These are phyloP conservation scores for Poecilia picta DNA, from an alignment of 2,797 vertebrate genomes.

Conservation along the genomic window DNA sequence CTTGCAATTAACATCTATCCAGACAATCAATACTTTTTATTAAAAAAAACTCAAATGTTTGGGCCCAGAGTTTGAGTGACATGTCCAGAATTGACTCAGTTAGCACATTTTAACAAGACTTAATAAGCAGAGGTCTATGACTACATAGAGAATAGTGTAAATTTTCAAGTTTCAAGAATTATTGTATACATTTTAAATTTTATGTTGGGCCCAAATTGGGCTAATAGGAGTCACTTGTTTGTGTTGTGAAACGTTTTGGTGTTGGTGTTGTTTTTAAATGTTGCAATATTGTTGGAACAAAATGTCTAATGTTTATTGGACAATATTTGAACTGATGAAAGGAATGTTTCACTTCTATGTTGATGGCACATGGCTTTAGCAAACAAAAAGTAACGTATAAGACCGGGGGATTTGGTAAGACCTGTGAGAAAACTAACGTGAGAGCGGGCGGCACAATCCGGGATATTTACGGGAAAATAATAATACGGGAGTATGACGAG, in stretches of 20 bases:
- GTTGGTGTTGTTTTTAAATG: not conserved
- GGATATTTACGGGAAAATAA: too few species aligned
- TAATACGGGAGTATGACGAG: too few species aligned
- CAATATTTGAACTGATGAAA: not conserved
- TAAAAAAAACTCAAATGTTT: not conserved
- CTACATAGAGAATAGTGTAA: not conserved
- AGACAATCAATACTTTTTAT: not conserved
- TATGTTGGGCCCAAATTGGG: not conserved
- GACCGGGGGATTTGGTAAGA: too few species aligned
- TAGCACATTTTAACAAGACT: not conserved
- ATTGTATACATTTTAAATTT: not conserved
- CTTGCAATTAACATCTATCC: not conserved
- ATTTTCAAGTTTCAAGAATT: not conserved
- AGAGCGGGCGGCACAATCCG: too few species aligned
- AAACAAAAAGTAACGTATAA: too few species aligned
- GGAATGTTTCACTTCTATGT: too few species aligned
- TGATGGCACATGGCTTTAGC: too few species aligned
- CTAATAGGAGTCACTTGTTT: not conserved
- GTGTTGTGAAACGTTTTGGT: not conserved
- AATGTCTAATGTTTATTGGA: not conserved
- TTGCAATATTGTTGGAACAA: not conserved
- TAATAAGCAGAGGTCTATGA: not conserved
- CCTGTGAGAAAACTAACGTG: too few species aligned
- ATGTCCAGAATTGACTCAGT: not conserved
- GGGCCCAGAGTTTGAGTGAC: not conserved